A percentile compares a stretch with the other conserved stretches of the same genome.
Conservation (phyloP, 2,113 vertebrate species). For the Entosphenus tridentatus region DNA sequence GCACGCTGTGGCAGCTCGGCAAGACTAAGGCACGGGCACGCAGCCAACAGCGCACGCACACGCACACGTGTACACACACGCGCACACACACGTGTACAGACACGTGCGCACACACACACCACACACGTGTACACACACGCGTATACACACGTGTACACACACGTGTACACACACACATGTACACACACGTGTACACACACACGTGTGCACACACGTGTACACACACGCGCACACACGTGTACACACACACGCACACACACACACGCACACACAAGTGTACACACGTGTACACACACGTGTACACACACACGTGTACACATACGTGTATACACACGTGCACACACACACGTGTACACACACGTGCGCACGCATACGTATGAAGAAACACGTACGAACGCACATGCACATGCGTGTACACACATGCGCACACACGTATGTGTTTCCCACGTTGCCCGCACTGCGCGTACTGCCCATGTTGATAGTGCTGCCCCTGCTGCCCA, state of each 20-base stretch:
- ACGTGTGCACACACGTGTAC: not conserved
- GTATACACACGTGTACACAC: not conserved
- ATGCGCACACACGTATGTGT: no score
- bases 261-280: not conserved
- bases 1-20: slow-evolving; percentile 65
- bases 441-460: no score
- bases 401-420: no score
- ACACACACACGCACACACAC: not conserved
- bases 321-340: not conserved
- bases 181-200: not conserved
- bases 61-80: not conserved
- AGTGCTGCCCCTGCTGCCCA: no score
- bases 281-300: not conserved
- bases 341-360: no score
- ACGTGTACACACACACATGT: not conserved
- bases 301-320: slow-evolving; percentile 2
- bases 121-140: not conserved
- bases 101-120: not conserved
- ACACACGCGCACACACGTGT: not conserved
- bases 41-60: not conserved
- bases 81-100: not conserved
- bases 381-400: no score
- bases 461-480: no score
- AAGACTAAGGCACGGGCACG: slow-evolving; percentile 50
- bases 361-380: no score